Base-by-base conservation (phyloP, 2,797 vertebrate species). In the Schizopygopsis pylzovi region DNA sequence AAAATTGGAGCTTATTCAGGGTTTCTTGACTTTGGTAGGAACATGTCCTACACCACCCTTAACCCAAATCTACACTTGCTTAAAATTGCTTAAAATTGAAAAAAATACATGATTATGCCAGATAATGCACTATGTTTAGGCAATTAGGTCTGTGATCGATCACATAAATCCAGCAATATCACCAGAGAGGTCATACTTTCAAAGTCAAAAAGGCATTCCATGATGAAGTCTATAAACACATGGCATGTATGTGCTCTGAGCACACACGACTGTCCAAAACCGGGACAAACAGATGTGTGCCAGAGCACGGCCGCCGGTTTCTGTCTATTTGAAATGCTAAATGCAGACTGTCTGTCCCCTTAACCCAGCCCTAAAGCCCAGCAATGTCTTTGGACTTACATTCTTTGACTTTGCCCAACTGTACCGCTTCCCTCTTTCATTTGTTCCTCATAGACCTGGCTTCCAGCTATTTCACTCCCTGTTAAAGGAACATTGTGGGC, bases 371-470 rank as follows among this genome's bases (percentile, higher is more conserved):
- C 63, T 78, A 33, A 68, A 78, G 75, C 75, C 11, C 39, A 59
- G 75, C 47, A 45, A 54, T 84, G 75, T 84, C 83, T 79, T 84
- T 84, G 73, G 73, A 68, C 75, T 84, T 59, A 45, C 1, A 79
- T 84, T 79, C 75, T 84, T 79, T 84, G 83, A 84, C 83, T 70
- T 84, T 84, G 75, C 65, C 73, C 18, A 61, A 33, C 63, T 79
- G 20, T 28, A n/a, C 63, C 22, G 6, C 28, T 47, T 77, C 45
- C 47, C 49, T 49, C 45, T 25, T 12, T 49, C 61, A 68, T 79
- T 68, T 68, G 49, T 68, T 70, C 47, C 61, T 47, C 37, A 68
- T 45, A 52, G 73, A 77, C 73, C 45, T 54, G n/a, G 37, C 43
- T 78, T 79, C n/a, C 63, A 33, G 37, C 75, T 28, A 37, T 70